These are phyloP conservation scores for Cydia fagiglandana DNA, from an alignment of 1,140 invertebrate genomes.

Conservation along the genomic window DNA sequence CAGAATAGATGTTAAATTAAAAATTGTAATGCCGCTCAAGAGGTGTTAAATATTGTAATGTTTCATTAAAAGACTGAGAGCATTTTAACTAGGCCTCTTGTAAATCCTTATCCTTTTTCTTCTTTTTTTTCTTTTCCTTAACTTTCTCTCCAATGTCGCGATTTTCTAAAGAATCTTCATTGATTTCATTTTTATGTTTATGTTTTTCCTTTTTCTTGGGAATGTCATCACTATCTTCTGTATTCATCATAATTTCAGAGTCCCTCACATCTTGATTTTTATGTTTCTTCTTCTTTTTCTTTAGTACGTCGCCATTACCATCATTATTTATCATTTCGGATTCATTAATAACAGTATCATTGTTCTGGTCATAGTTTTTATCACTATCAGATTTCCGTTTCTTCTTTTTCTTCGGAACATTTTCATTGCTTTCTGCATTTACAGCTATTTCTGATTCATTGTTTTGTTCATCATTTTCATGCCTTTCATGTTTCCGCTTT, in stretches of 20 bases:
- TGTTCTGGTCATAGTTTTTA: slow-evolving; percentile 21
- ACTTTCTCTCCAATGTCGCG: not conserved
- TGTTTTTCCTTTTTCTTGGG: slow-evolving; percentile 41
- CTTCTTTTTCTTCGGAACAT: slow-evolving; percentile 26
- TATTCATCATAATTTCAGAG: slow-evolving; percentile 16
- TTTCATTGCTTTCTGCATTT: slow-evolving; percentile 21
- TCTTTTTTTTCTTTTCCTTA: slow-evolving; percentile 39
- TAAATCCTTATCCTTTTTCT: slow-evolving; percentile 31
- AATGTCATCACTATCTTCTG: slow-evolving; percentile 34
- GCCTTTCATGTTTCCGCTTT: slow-evolving; percentile 25
- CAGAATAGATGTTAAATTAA: too few relatives aligned
- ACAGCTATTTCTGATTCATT: slow-evolving; percentile 18
- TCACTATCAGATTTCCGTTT: slow-evolving; percentile 31
- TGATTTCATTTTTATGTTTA: slow-evolving; percentile 34
- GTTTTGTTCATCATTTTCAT: slow-evolving; percentile 23
- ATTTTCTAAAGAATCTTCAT: slow-evolving; percentile 4
- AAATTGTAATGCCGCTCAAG: too few relatives aligned
- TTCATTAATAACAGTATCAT: slow-evolving; percentile 19
- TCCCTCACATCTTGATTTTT: slow-evolving; percentile 35
- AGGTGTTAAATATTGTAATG: too few relatives aligned
- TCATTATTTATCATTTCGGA: slow-evolving; percentile 26
- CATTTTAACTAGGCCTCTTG: too few relatives aligned
- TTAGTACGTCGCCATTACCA: slow-evolving; percentile 34
- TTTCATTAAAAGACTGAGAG: too few relatives aligned
- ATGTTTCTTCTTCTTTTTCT: slow-evolving; percentile 42